Percentiles rank a stretch among this genome's conserved stretches.
These are phyloP conservation scores for Archilochus colubris DNA, from an alignment of 2,113 vertebrate genomes.

Conservation along the genomic window DNA sequence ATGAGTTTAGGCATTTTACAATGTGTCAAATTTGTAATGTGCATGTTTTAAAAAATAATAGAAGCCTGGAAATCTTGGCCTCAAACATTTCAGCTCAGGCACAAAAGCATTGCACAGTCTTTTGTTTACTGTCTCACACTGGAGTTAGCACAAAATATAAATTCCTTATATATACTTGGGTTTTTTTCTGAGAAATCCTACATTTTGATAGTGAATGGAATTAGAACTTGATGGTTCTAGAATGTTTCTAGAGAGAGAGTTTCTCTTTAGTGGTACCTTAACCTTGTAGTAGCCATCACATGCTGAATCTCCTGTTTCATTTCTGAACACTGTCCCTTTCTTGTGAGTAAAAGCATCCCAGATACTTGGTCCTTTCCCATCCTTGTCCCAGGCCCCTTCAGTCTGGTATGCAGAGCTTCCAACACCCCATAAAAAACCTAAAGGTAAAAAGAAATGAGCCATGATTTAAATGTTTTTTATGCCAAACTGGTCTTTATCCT, in stretches of 20 bases:
- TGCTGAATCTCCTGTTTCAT: slow-evolving; percentile 85
- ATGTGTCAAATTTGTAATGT: background rate
- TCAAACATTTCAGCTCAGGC: background rate
- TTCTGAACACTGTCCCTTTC: slow-evolving; percentile 80
- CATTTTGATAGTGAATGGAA: background rate
- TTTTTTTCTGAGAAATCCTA: background rate
- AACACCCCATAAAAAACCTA: slow-evolving; percentile 93
- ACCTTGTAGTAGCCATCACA: slow-evolving; percentile 89
- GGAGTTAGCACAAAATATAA: background rate
- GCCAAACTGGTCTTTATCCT: background rate
- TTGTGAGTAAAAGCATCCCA: slow-evolving; percentile 91
- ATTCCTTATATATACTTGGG: background rate
- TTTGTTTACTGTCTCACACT: background rate
- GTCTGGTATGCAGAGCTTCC: slow-evolving; percentile 95
- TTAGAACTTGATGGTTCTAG: background rate
- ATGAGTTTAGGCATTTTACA: background rate
- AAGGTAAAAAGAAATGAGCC: background rate
- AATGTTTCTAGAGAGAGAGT: background rate
- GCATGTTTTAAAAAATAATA: background rate
- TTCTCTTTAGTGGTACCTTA: slow-evolving; percentile 74
- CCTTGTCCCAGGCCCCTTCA: slow-evolving; percentile 93
- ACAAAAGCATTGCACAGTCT: background rate
- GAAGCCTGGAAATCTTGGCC: background rate
- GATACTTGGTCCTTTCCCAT: slow-evolving; percentile 93
- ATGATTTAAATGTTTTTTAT: background rate